These are phyloP conservation scores for Pollicipes pollicipes DNA, from an alignment of 1,140 invertebrate genomes.

Conservation along the genomic window DNA sequence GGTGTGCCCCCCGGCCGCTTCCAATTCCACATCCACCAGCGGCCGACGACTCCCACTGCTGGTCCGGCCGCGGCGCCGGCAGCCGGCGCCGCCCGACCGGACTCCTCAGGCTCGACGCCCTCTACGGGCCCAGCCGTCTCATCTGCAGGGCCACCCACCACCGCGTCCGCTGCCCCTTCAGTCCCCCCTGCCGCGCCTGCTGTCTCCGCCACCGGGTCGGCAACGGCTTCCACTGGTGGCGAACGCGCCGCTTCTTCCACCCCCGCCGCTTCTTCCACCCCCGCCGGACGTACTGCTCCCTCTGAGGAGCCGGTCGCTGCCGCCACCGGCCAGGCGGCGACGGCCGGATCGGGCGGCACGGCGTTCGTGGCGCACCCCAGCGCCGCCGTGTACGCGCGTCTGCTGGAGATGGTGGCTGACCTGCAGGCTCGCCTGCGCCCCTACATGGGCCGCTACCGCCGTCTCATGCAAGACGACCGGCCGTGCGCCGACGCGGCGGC, in stretches of 20 bases:
- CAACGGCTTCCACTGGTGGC: no score
- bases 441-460: neutral
- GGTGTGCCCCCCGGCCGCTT: neutral
- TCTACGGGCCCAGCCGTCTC: no score
- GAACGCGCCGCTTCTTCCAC: no score
- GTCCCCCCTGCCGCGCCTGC: no score
- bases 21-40: conserved; percentile 2
- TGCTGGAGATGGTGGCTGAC: neutral
- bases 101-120: no score
- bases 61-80: neutral
- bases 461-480: neutral
- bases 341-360: neutral
- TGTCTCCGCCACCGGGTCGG: no score
- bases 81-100: neutral
- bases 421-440: neutral
- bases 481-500: neutral
- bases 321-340: neutral
- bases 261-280: no score
- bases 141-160: neutral
- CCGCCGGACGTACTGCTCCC: no score
- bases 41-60: neutral
- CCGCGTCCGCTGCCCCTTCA: neutral
- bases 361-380: neutral
- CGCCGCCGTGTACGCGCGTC: neutral
- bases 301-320: no score